phyloP scores from a whole-genome alignment of 1,140 invertebrate species.

The Cyphomyrmex costatus region DNA sequence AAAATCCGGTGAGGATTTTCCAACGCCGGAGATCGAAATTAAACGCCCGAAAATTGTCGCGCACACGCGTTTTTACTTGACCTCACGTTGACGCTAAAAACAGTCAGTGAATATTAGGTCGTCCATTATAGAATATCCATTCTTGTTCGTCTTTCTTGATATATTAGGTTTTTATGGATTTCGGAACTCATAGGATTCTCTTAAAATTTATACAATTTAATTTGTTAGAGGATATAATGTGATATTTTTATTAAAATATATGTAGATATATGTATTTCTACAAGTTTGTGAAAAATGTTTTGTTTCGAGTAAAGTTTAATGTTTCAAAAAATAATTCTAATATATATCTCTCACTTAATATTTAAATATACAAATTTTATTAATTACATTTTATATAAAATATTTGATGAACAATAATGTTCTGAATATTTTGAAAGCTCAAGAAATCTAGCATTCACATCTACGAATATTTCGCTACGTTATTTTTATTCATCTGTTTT shows the following conservation, averaged over 20 bases:
- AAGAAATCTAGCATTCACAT: neutral
- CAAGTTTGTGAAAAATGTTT: neutral
- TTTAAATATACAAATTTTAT: neutral
- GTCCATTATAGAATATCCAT: neutral
- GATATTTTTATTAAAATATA: neutral
- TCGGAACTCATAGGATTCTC: neutral
- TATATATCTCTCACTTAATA: neutral
- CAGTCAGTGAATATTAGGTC: neutral
- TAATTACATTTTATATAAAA: conserved; percentile 5
- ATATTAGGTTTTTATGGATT: neutral
- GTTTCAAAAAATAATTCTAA: conserved; percentile 3
- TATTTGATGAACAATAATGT: neutral
- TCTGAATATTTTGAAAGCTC: neutral
- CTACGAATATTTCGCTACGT: neutral
- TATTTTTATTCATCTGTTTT: neutral
- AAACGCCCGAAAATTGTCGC: conserved; percentile 47
- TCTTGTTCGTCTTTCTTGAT: conserved; percentile 1
- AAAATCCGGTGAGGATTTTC: conserved; percentile 51
- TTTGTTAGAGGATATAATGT: neutral
- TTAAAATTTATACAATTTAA: neutral
- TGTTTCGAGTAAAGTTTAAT: neutral
- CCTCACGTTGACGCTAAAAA: neutral
- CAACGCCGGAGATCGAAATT: conserved; percentile 33
- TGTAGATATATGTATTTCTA: neutral
- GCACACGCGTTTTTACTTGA: conserved; percentile 28